Conservation (phyloP, 2,888 invertebrate genomes). For the Furcula furcula region DNA sequence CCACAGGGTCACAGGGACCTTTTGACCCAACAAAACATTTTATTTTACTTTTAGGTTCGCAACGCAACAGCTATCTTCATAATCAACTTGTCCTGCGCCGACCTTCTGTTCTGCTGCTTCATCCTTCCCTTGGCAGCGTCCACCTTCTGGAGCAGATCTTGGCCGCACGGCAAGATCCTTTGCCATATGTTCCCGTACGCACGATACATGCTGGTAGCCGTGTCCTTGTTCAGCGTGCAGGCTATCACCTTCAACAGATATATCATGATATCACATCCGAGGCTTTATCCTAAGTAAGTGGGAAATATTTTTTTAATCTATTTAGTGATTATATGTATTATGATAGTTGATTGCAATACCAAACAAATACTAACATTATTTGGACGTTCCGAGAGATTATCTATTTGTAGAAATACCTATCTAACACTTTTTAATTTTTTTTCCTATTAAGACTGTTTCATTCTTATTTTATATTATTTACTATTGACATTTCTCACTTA, state of each 20-base stretch:
- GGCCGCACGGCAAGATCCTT: conserved; percentile 85
- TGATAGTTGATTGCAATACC: too few species aligned
- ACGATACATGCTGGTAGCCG: conserved; percentile 88
- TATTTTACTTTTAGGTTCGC: conserved; percentile 81
- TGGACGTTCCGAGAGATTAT: too few species aligned
- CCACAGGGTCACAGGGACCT: too few species aligned
- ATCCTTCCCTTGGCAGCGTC: conserved; percentile 90
- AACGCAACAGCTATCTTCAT: conserved; percentile 93
- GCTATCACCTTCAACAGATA: conserved; percentile 92
- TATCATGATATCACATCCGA: conserved; percentile 90
- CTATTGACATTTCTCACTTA: too few species aligned
- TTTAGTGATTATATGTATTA: too few species aligned
- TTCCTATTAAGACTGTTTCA: too few species aligned
- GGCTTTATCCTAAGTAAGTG: conserved; percentile 88
- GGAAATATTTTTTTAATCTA: too few species aligned
- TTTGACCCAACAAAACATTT: too few species aligned
- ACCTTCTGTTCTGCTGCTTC: conserved; percentile 90
- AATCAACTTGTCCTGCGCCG: conserved; percentile 89
- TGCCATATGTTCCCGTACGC: conserved; percentile 89
- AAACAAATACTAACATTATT: too few species aligned
- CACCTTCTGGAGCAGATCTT: conserved; percentile 86
- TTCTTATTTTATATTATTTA: too few species aligned
- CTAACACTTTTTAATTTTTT: too few species aligned
- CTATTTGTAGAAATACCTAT: too few species aligned
- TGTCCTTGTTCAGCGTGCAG: conserved; percentile 89